Percentiles rank a stretch among this genome's conserved stretches.
phyloP scores from a whole-genome alignment of 2,888 invertebrate species.

The Prenolepis imparis region DNA sequence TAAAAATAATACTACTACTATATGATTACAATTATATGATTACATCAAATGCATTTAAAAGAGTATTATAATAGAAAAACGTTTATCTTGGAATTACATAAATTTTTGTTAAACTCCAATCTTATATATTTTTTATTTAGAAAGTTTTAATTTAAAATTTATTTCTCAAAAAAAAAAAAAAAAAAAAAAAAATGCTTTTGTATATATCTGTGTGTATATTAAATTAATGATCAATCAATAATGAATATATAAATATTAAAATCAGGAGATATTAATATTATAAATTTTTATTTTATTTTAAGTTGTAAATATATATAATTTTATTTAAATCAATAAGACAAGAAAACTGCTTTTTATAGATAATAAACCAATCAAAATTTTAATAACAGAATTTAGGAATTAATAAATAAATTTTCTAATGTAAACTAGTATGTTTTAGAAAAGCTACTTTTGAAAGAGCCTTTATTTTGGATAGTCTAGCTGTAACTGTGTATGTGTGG shows the following conservation, averaged over 20 bases:
- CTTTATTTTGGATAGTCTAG: constrained; percentile 64
- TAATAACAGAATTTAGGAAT: not conserved
- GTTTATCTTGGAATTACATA: too few relatives aligned
- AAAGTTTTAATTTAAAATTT: constrained; percentile 13
- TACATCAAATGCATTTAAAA: not conserved
- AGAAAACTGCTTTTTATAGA: not conserved
- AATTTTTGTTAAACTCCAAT: not conserved
- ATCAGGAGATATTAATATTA: constrained; percentile 1
- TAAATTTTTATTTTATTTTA: constrained; percentile 2
- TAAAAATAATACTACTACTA: constrained; percentile 18
- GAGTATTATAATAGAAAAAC: not conserved
- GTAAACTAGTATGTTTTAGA: not conserved
- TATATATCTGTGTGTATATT: not conserved
- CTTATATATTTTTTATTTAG: constrained; percentile 24
- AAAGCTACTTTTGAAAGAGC: constrained; percentile 20
- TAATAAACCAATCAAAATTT: not conserved
- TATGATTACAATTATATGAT: not conserved
- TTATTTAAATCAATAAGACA: constrained; percentile 1
- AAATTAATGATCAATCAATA: constrained; percentile 4
- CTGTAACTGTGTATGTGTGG: constrained; percentile 27
- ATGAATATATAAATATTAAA: constrained; percentile 6
- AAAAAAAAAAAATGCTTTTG: constrained; percentile 14
- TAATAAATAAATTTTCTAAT: constrained; percentile 6
- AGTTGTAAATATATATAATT: not conserved
- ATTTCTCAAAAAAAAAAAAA: constrained; percentile 8